phyloP scores from a whole-genome alignment of 2,797 vertebrate genomes.

The Gorsachius magnificus region DNA sequence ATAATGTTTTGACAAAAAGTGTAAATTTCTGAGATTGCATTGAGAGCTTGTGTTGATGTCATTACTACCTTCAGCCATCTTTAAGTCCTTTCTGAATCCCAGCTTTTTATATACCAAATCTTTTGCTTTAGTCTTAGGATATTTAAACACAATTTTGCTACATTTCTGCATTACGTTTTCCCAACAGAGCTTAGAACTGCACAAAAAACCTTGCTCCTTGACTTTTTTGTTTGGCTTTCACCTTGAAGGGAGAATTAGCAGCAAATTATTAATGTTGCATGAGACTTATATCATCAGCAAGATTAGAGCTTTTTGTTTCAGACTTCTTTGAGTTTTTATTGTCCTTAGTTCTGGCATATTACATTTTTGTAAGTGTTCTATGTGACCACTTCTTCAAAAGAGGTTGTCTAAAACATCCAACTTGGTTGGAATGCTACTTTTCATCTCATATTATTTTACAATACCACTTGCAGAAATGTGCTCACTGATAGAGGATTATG shows the following conservation, averaged over 20 bases:
- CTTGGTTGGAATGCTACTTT: background rate
- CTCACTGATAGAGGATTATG: background rate
- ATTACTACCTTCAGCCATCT: background rate
- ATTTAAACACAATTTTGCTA: background rate
- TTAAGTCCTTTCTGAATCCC: background rate
- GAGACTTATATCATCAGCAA: background rate
- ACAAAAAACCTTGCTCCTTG: background rate
- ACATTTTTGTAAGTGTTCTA: background rate
- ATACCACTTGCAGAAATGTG: background rate
- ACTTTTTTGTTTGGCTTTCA: background rate
- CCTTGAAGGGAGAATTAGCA: background rate
- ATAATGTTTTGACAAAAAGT: background rate
- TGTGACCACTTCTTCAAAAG: background rate
- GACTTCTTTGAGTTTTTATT: background rate
- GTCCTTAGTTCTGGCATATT: background rate
- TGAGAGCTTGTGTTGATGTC: background rate
- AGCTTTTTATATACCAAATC: background rate
- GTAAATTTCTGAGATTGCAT: background rate
- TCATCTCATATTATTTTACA: background rate
- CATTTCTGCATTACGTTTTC: background rate
- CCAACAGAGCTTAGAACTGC: background rate
- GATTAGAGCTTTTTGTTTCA: background rate
- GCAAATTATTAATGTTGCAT: background rate
- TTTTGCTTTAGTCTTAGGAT: background rate
- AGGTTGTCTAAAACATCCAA: background rate